Percentiles rank a stretch among this genome's conserved stretches.
Evolutionary conservation across 1,140 invertebrate genomes (phyloP).

Genomic region (Antheraea pernyi): DNA sequence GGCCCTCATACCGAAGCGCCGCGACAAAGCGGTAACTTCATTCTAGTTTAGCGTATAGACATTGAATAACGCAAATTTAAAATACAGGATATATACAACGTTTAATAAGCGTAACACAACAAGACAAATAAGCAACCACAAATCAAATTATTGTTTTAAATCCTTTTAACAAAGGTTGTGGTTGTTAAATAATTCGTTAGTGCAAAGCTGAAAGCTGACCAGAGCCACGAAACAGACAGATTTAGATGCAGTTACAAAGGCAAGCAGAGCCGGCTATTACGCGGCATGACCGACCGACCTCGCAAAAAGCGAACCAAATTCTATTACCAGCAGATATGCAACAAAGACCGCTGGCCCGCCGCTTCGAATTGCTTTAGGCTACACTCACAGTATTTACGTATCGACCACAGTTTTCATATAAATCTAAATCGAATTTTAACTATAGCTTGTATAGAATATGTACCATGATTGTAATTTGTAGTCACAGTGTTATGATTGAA

Average conservation of each 20-base stretch:
- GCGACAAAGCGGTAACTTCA: too few relatives aligned
- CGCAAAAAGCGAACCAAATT: slow-evolving; percentile 77
- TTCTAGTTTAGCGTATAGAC: too few relatives aligned
- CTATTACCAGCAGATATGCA: slow-evolving; percentile 76
- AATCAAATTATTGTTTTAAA: background rate
- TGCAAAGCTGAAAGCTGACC: slow-evolving; percentile 33
- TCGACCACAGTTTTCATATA: slow-evolving; percentile 60
- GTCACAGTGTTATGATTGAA: background rate
- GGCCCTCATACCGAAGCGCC: too few relatives aligned
- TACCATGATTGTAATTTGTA: background rate
- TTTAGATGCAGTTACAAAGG: slow-evolving; percentile 74
- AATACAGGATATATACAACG: background rate
- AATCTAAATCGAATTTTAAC: slow-evolving; percentile 67
- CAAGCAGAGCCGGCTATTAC: slow-evolving; percentile 66
- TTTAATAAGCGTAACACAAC: background rate
- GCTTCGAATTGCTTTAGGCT: slow-evolving; percentile 76
- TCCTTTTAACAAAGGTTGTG: slow-evolving; percentile 2
- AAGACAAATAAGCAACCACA: background rate
- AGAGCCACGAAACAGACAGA: slow-evolving; percentile 54
- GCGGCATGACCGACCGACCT: slow-evolving; percentile 55
- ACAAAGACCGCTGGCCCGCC: slow-evolving; percentile 73
- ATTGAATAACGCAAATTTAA: too few relatives aligned
- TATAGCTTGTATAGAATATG: slow-evolving; percentile 18
- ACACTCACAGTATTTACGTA: slow-evolving; percentile 70
- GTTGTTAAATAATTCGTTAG: slow-evolving; percentile 35